phyloP scores from a whole-genome alignment of 1,140 invertebrate species.

The Penaeus chinensis region DNA sequence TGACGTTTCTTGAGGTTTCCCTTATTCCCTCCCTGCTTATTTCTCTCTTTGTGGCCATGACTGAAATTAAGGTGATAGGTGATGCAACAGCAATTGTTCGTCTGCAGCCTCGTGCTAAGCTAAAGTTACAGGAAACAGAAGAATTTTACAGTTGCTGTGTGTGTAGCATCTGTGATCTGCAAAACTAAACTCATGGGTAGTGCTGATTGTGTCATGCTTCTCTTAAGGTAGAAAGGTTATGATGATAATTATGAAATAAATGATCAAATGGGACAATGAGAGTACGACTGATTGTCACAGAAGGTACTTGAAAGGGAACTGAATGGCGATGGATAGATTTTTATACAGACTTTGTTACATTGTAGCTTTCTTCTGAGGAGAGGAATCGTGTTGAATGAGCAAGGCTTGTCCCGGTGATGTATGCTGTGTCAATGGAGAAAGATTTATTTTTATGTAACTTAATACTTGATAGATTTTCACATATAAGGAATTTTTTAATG shows the following conservation, averaged over 20 bases:
- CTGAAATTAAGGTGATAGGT: background rate
- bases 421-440: slow-evolving; percentile 36
- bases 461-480: slow-evolving; percentile 34
- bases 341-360: background rate
- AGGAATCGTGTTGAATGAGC: slow-evolving; percentile 19
- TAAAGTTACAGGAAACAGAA: background rate
- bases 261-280: background rate
- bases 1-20: background rate
- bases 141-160: background rate
- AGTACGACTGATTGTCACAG: background rate
- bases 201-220: slow-evolving; percentile 2
- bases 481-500: slow-evolving; percentile 36
- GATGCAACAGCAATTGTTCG: background rate
- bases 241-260: background rate
- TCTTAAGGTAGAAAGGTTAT: slow-evolving; percentile 21
- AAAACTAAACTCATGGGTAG: slow-evolving; percentile 41
- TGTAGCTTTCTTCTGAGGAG: slow-evolving; percentile 11
- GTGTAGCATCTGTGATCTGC: background rate
- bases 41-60: background rate
- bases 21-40: background rate
- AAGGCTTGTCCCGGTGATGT: slow-evolving; percentile 6
- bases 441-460: slow-evolving; percentile 54
- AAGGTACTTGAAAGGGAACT: too few relatives aligned
- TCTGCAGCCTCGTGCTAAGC: background rate
- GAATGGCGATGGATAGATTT: too few relatives aligned